phyloP scores from a whole-genome alignment of 2,113 vertebrate genomes.

The Coregonus clupeaformis region DNA sequence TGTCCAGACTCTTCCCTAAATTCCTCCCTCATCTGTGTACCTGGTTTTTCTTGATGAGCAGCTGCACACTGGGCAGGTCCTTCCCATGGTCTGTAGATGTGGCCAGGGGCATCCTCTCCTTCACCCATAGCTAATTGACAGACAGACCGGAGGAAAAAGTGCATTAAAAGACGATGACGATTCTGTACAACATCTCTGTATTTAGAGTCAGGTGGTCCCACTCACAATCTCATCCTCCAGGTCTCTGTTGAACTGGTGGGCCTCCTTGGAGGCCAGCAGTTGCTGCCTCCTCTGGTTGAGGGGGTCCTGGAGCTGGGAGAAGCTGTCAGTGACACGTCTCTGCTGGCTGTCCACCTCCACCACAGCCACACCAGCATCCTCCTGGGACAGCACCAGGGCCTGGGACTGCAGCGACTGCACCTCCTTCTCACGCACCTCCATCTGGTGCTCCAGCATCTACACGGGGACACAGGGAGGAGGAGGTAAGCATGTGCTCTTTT shows the following conservation, averaged over 20 bases:
- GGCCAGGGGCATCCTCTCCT: slow-evolving; percentile 86
- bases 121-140: slow-evolving; percentile 83
- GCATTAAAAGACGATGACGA: not conserved
- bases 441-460: slow-evolving; percentile 91
- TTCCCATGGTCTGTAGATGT: slow-evolving; percentile 89
- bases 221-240: slow-evolving; percentile 93
- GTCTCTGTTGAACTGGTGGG: slow-evolving; percentile 90
- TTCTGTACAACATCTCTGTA: not conserved
- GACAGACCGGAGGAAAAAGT: not conserved
- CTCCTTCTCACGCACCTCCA: slow-evolving; percentile 90
- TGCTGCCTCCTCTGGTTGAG: slow-evolving; percentile 74
- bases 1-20: not conserved
- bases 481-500: too few relatives aligned
- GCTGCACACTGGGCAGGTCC: slow-evolving; percentile 89
- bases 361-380: slow-evolving; percentile 81
- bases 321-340: slow-evolving; percentile 77
- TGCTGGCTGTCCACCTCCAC: slow-evolving; percentile 85
- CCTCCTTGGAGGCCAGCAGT: slow-evolving; percentile 86
- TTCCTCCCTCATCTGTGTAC: slow-evolving; percentile 51
- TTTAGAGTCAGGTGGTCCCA: slow-evolving; percentile 4
- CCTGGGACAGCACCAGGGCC: slow-evolving; percentile 82
- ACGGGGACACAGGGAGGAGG: slow-evolving; percentile 6
- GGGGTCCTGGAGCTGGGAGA: slow-evolving; percentile 79
- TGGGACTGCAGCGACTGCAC: slow-evolving; percentile 85
- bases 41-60: slow-evolving; percentile 94